A percentile compares a stretch with the other conserved stretches of the same genome.
These are phyloP conservation scores for Andrena praecox DNA, from an alignment of 2,888 invertebrate genomes.

Conservation along the genomic window DNA sequence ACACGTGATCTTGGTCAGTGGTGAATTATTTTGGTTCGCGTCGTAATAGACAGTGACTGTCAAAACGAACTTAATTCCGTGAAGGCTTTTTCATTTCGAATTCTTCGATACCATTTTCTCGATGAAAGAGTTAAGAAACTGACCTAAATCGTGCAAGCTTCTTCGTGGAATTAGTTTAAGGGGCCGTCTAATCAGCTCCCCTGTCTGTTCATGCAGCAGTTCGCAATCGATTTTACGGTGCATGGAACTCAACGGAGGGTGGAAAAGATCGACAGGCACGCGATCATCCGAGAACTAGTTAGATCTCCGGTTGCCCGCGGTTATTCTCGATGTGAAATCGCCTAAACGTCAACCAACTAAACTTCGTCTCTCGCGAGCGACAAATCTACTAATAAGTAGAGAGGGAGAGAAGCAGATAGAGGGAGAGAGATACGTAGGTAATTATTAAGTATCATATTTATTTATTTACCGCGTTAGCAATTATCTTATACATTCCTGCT, in stretches of 20 bases:
- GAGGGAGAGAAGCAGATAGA: too few species aligned
- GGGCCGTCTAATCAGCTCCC: conserved; percentile 52
- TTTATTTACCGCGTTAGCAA: too few species aligned
- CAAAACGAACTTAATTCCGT: background rate
- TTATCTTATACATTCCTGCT: too few species aligned
- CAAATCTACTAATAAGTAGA: background rate
- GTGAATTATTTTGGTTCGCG: too few species aligned
- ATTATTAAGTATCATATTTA: too few species aligned
- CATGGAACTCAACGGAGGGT: conserved; percentile 40
- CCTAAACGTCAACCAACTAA: conserved; percentile 23
- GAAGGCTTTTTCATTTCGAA: background rate
- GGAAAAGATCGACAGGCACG: conserved; percentile 75
- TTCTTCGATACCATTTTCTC: background rate
- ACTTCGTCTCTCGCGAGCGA: background rate
- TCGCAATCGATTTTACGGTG: conserved; percentile 50
- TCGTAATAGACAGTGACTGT: background rate
- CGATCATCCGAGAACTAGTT: conserved; percentile 73
- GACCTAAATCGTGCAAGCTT: conserved; percentile 36
- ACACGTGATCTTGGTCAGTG: too few species aligned
- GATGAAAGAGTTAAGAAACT: conserved; percentile 28
- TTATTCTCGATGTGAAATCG: conserved; percentile 39
- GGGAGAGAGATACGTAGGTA: too few species aligned
- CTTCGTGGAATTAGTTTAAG: conserved; percentile 48
- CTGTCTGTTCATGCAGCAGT: conserved; percentile 49
- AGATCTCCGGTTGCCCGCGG: conserved; percentile 53